phyloP scores from a whole-genome alignment of 2,113 vertebrate genomes.

The Pseudolaguvia tuberculata region DNA sequence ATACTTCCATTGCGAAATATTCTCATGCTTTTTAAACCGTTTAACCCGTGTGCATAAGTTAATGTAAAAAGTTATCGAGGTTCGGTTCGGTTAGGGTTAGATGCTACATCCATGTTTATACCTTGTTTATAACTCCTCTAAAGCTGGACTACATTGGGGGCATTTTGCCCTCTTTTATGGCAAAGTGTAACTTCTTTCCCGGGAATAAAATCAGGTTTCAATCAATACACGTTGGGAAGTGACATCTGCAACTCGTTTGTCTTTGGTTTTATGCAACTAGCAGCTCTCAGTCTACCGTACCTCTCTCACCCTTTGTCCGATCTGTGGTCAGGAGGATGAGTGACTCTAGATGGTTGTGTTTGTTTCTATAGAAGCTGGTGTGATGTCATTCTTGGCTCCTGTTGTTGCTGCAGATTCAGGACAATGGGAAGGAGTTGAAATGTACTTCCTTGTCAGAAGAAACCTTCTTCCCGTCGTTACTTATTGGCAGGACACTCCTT shows the following conservation, averaged over 20 bases:
- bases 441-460: slow-evolving; percentile 26
- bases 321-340: slow-evolving; percentile 13
- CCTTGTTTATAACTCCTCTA: neutral
- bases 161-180: too few relatives aligned
- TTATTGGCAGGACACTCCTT: slow-evolving; percentile 20
- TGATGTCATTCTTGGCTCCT: slow-evolving; percentile 44
- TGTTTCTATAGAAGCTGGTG: slow-evolving; percentile 30
- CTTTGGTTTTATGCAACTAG: neutral
- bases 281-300: slow-evolving; percentile 11
- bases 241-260: slow-evolving; percentile 3
- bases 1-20: neutral
- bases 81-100: neutral
- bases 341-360: slow-evolving; percentile 29
- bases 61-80: neutral
- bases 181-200: too few relatives aligned
- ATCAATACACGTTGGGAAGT: neutral
- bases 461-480: slow-evolving; percentile 41
- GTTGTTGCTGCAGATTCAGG: slow-evolving; percentile 19
- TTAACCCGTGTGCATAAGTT: neutral
- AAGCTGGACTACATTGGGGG: neutral
- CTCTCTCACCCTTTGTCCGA: neutral
- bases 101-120: neutral
- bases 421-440: slow-evolving; percentile 3
- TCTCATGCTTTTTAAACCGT: neutral
- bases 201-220: slow-evolving; percentile 1